Base-by-base conservation (phyloP, 2,888 invertebrate species). In the Lobophora halterata region DNA sequence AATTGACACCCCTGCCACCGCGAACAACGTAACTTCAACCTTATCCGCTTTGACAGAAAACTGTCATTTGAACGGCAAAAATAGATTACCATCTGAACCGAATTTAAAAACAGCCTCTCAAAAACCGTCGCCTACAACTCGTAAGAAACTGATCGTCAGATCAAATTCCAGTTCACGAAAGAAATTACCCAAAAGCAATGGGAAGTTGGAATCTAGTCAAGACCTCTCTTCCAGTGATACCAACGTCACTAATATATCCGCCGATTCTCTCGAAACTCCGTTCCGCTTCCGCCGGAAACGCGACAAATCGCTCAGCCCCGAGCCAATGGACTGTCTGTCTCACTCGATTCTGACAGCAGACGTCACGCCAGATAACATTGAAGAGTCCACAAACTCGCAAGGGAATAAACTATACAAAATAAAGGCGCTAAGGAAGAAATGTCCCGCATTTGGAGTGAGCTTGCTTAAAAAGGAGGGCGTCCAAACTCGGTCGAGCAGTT, bases 161-260 rank as follows among this genome's bases (percentile, higher is more conserved):
- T 86, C 87, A 0, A 83, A 80, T 41, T 86, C 86, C 0, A 85
- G 46, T 32, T 78, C 81, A 0, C 70, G 85, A 5, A 86, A 86
- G 57, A 87, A 86, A 41, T 58, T 81, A 1, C 77, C 86, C 0
- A 87, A 87, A 58, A 72, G 63, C 41, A 71, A 60, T 38, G 45
- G 66, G 42, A 61, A 45, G 8, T 57, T 83, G 4, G 83, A 82
- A 40, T 62, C 75, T 1, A 71, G 72, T 1, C 85, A 86, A 36
- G 88, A 88, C 13, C 50, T 88, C 42, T 88, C 88, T 23, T 88
- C 88, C 16, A 87, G 87, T 42, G 88, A 88, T 41, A 88, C 88
- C 0, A 88, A 87, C 32, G 74, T 86, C 3, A 88, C 88, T 0
- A 87, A 87, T 52, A 79, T 88, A 47, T 86, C 88, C 0, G 73